A percentile compares a stretch with the other conserved stretches of the same genome.
These are phyloP conservation scores for Monochamus alternatus DNA, from an alignment of 2,888 invertebrate genomes.

Conservation along the genomic window DNA sequence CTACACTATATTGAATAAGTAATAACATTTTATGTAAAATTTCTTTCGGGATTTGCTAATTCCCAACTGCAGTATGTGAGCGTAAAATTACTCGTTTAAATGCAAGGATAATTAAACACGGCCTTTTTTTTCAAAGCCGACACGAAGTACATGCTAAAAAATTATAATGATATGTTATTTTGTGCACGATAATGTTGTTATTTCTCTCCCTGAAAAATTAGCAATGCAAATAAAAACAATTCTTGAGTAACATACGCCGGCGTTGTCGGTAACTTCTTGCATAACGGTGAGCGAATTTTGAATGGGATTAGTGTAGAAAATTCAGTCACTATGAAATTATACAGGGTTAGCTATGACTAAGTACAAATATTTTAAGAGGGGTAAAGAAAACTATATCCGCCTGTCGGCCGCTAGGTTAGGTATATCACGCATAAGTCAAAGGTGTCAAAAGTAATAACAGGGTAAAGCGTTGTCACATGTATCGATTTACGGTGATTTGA, in stretches of 20 bases:
- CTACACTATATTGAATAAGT: too few relatives aligned
- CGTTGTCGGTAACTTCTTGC: not conserved
- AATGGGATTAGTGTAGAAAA: too few relatives aligned
- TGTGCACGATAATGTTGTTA: conserved; percentile 9
- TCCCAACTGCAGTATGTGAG: not conserved
- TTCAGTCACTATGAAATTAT: too few relatives aligned
- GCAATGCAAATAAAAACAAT: conserved; percentile 12
- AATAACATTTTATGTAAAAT: not conserved
- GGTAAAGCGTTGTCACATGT: too few relatives aligned
- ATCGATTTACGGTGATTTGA: too few relatives aligned
- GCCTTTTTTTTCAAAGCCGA: conserved; percentile 5
- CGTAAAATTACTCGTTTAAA: conserved; percentile 12
- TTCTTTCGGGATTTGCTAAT: conserved; percentile 4
- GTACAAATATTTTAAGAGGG: too few relatives aligned
- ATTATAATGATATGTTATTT: conserved; percentile 13
- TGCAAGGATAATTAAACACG: conserved; percentile 11
- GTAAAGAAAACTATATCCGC: too few relatives aligned
- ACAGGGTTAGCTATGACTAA: too few relatives aligned
- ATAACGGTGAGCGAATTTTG: not conserved
- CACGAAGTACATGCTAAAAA: conserved; percentile 2
- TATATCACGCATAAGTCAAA: too few relatives aligned
- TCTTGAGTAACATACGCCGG: conserved; percentile 1
- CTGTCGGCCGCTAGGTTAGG: too few relatives aligned
- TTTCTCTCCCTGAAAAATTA: not conserved
- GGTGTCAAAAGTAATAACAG: too few relatives aligned